Conservation (phyloP, 2,888 invertebrate species). For the Erannis defoliaria region DNA sequence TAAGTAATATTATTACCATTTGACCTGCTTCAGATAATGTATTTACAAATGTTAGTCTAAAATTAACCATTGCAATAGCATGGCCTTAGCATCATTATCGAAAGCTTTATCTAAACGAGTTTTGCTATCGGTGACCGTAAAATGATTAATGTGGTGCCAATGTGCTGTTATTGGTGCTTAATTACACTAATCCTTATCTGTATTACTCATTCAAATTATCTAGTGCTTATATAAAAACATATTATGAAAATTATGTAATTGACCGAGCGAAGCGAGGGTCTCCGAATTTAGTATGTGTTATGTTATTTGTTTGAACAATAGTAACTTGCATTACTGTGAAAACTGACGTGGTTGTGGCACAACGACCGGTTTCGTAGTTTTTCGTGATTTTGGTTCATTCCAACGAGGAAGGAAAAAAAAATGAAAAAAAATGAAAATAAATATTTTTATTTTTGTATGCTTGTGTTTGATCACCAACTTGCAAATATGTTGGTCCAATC, state of each 20-base stretch:
- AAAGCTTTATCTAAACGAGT: slow-evolving; percentile 47
- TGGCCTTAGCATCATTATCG: slow-evolving; percentile 30
- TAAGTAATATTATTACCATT: neutral
- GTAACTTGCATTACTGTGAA: too few species aligned
- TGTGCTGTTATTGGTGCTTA: slow-evolving; percentile 46
- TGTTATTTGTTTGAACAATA: too few species aligned
- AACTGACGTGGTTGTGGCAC: too few species aligned
- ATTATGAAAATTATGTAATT: neutral
- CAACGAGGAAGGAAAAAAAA: too few species aligned
- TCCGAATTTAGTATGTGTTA: too few species aligned
- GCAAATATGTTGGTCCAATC: too few species aligned
- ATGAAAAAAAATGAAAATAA: too few species aligned
- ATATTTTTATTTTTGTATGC: too few species aligned
- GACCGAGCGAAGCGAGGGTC: too few species aligned
- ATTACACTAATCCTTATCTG: slow-evolving; percentile 47
- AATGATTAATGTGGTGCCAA: slow-evolving; percentile 48
- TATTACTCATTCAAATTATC: slow-evolving; percentile 40
- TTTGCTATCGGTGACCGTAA: slow-evolving; percentile 41
- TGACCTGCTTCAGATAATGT: slow-evolving; percentile 15
- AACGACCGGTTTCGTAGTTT: too few species aligned
- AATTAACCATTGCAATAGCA: slow-evolving; percentile 24
- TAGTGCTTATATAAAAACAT: neutral
- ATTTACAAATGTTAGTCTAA: slow-evolving; percentile 17
- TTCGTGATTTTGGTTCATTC: too few species aligned
- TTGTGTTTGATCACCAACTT: too few species aligned